These are phyloP conservation scores for Cabera pusaria DNA, from an alignment of 2,888 invertebrate genomes.

Conservation along the genomic window DNA sequence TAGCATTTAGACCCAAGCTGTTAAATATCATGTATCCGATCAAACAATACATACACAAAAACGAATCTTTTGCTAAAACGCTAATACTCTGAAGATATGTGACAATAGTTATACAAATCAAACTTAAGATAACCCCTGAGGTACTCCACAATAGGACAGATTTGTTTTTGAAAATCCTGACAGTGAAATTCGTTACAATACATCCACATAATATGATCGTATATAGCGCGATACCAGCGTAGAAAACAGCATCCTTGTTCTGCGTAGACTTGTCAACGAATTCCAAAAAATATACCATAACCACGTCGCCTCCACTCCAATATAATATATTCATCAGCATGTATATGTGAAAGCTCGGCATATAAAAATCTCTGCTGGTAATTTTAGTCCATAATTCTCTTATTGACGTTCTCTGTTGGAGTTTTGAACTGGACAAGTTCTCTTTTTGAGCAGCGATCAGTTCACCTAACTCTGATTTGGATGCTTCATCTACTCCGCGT, in stretches of 20 bases:
- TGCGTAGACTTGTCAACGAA: slow-evolving; percentile 20
- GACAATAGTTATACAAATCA: slow-evolving; percentile 14
- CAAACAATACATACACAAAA: slow-evolving; percentile 24
- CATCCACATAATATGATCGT: slow-evolving; percentile 15
- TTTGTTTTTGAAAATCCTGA: slow-evolving; percentile 22
- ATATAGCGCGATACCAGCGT: slow-evolving; percentile 20
- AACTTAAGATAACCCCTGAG: slow-evolving; percentile 15
- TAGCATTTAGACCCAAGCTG: slow-evolving; percentile 19
- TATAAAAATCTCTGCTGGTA: slow-evolving; percentile 27
- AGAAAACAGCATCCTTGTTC: slow-evolving; percentile 22
- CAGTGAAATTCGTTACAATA: slow-evolving; percentile 13
- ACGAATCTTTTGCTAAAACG: slow-evolving; percentile 18
- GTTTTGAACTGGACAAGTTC: slow-evolving; percentile 1
- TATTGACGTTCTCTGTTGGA: background rate
- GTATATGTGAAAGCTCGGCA: slow-evolving; percentile 27
- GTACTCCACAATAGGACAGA: slow-evolving; percentile 20
- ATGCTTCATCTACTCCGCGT: slow-evolving; percentile 24
- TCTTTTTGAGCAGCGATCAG: slow-evolving; percentile 25
- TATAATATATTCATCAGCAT: slow-evolving; percentile 23
- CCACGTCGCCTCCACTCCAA: slow-evolving; percentile 28
- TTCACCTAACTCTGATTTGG: slow-evolving; percentile 23
- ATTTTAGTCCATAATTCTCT: slow-evolving; percentile 13
- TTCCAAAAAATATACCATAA: slow-evolving; percentile 27
- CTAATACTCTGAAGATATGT: slow-evolving; percentile 22
- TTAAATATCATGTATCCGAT: slow-evolving; percentile 20